Evolutionary conservation across 1,140 invertebrate species (phyloP).

Genomic region (Luehdorfia chinensis): DNA sequence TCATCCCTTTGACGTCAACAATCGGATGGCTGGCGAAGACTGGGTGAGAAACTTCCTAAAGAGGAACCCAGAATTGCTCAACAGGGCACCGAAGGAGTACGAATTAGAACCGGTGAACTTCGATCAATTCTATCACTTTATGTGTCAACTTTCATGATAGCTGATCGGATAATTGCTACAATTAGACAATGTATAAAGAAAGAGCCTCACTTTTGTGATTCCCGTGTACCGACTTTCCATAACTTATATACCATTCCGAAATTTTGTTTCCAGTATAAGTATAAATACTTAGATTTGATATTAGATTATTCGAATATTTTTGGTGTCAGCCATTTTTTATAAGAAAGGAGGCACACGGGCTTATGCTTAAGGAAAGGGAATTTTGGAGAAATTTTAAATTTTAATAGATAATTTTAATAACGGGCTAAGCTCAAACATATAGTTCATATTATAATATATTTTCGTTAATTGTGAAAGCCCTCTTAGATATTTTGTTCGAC

Average conservation of each 20-base stretch:
- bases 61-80: constrained; percentile 60
- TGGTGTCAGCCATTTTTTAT: too few relatives aligned
- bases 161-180: constrained; percentile 21
- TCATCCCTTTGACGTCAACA: constrained; percentile 66
- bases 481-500: constrained; percentile 31
- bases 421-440: constrained; percentile 51
- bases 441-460: constrained; percentile 35
- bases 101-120: constrained; percentile 68
- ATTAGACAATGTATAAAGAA: constrained; percentile 10
- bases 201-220: background rate
- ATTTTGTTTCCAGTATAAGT: background rate
- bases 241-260: background rate
- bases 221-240: background rate
- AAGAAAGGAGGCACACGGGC: background rate
- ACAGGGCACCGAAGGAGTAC: constrained; percentile 52
- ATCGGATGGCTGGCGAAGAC: constrained; percentile 68
- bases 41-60: constrained; percentile 72
- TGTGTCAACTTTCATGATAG: constrained; percentile 68
- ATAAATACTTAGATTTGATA: background rate
- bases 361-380: background rate
- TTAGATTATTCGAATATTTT: too few relatives aligned
- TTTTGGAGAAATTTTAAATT: constrained; percentile 9
- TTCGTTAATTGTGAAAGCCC: constrained; percentile 23
- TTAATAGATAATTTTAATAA: constrained; percentile 19
- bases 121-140: constrained; percentile 72